Evolutionary conservation across 1,140 invertebrate genomes (phyloP), one percentile per base, ranked within the genome.

Genomic region (Drosophila takahashii): DNA sequence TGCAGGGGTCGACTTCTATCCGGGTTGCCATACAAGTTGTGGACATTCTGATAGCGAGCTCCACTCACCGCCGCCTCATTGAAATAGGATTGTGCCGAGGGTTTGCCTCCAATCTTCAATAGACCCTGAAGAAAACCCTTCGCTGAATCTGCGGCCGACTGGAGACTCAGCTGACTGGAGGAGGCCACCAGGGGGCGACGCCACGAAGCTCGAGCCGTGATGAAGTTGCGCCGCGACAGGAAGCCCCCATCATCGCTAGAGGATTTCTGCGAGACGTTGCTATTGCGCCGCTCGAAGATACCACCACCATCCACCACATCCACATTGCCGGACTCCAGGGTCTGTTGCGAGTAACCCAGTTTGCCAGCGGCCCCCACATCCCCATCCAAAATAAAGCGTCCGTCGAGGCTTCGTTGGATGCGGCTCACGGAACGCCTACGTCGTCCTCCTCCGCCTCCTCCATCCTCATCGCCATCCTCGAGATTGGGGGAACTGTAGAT

Each of bases 231-330:
- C 51, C 93, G 93, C 2, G 94, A 94, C 36, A 96, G 93, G 92
- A 97, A 97, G 2, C 96, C 96, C 32, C 96, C 96, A 90, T 97
- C 96, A 92, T 97, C 96, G 81, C 96, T 97, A 73, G 95, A 95
- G 51, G 95, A 95, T 26, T 94, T 93, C 85, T 95, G 95, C 41
- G 95, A 94, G 34, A 94, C 94, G 22, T 77, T 85, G 81, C 95
- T 95, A 77, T 95, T 94, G 53, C 94, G 93, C 13, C 93, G 93
- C 66, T 94, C 93, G 67, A 93, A 94, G 15, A 93, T 44, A 0
- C 58, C 42, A 0, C 54, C 42, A 0, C 79, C 79, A 36, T 92
- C 91, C 9, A 91, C 85, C 37, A 81, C 79, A n/a, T 92, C 91
- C 13, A 71, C 62, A 41, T 48, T 71, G 41, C 56, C 70, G n/a